Percentiles rank a stretch among this genome's conserved stretches.
phyloP scores from a whole-genome alignment of 2,113 vertebrate genomes.

The Fregetta grallaria region DNA sequence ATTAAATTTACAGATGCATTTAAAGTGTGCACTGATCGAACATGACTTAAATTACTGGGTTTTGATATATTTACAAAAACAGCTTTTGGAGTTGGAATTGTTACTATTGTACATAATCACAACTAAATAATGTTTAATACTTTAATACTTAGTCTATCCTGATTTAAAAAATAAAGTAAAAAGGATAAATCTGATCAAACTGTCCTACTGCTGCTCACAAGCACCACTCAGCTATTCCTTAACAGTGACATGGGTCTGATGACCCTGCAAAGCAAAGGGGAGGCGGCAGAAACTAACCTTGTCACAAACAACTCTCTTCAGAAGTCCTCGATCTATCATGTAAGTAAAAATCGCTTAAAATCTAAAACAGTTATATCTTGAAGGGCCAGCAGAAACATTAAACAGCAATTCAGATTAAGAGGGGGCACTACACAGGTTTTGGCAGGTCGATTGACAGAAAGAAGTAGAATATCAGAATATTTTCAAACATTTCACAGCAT shows the following conservation, averaged over 20 bases:
- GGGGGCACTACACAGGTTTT: not conserved
- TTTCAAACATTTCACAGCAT: not conserved
- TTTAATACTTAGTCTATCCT: not conserved
- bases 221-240: not conserved
- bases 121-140: not conserved
- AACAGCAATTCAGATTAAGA: not conserved
- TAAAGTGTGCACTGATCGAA: not conserved
- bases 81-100: not conserved
- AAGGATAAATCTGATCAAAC: not conserved
- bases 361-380: not conserved
- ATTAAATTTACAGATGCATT: accelerated
- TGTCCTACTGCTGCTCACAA: not conserved
- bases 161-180: not conserved
- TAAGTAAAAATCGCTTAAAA: not conserved
- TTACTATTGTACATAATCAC: not conserved
- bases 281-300: not conserved
- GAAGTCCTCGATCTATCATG: not conserved
- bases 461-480: not conserved
- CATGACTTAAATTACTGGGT: not conserved
- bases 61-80: not conserved
- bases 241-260: not conserved
- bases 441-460: not conserved
- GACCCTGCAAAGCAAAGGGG: not conserved
- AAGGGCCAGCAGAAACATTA: not conserved
- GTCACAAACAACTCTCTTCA: not conserved